Conservation (phyloP, 2,888 invertebrate genomes). For the Stenodera caucasica region DNA sequence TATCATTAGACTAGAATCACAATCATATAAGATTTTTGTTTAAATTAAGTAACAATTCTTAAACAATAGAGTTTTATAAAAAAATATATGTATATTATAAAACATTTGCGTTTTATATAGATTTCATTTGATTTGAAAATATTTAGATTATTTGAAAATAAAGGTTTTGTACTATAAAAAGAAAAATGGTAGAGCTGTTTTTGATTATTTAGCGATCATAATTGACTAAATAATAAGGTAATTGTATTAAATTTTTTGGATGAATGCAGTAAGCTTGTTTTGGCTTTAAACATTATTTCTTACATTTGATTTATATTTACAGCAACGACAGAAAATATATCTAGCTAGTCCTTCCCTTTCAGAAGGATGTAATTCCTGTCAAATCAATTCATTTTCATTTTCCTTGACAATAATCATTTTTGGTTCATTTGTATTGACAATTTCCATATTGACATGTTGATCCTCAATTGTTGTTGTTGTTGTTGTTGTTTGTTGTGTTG, state of each 20-base stretch:
- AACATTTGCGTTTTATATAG: background rate
- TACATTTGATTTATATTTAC: slow-evolving; percentile 53
- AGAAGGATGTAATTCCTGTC: slow-evolving; percentile 52
- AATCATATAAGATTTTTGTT: slow-evolving; percentile 34
- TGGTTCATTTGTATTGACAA: slow-evolving; percentile 19
- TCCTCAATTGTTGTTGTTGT: too few species aligned
- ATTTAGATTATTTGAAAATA: background rate
- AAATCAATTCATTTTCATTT: slow-evolving; percentile 46
- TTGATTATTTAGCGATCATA: background rate
- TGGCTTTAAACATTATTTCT: slow-evolving; percentile 51
- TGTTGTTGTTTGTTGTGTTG: background rate
- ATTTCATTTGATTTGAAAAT: too few species aligned
- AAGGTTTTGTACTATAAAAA: slow-evolving; percentile 16
- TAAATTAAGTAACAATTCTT: slow-evolving; percentile 34
- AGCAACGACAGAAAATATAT: slow-evolving; percentile 56
- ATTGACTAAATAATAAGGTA: background rate
- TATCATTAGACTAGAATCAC: slow-evolving; percentile 44
- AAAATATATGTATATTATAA: slow-evolving; percentile 4
- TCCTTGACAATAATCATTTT: slow-evolving; percentile 37
- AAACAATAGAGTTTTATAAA: slow-evolving; percentile 33
- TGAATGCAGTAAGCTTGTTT: background rate
- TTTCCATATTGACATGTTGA: slow-evolving; percentile 1
- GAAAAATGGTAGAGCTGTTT: background rate
- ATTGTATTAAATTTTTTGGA: background rate
- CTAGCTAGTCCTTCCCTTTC: slow-evolving; percentile 52